phyloP scores from a whole-genome alignment of 2,797 vertebrate species.

The Urophycis tenuis region DNA sequence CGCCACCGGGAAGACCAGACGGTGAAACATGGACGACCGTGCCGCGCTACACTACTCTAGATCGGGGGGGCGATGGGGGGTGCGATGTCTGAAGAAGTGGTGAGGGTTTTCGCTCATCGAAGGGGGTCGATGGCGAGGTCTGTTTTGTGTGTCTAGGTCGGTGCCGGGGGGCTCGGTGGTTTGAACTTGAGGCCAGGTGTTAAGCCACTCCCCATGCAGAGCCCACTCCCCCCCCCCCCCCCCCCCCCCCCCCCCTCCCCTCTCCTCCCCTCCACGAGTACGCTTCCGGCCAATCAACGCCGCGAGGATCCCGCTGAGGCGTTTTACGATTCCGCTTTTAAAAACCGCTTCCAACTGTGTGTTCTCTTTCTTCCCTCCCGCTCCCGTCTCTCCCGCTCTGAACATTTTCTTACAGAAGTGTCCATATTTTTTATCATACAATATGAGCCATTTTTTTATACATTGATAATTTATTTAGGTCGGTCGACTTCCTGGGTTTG shows the following conservation, averaged over 20 bases:
- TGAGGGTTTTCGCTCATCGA: no score
- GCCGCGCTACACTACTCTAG: no score
- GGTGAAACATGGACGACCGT: no score
- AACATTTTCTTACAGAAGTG: constrained; percentile 17
- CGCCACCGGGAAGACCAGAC: no score
- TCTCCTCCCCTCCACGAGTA: not conserved
- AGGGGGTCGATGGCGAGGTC: no score
- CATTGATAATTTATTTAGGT: constrained; percentile 46
- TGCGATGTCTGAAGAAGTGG: no score
- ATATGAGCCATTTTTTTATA: constrained; percentile 56
- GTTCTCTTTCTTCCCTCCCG: constrained; percentile 3
- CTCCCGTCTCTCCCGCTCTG: not conserved
- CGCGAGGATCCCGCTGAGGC: constrained; percentile 24
- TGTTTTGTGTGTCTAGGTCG: not conserved
- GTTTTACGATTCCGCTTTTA: constrained; percentile 19
- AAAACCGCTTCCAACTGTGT: not conserved
- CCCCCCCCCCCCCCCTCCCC: no score
- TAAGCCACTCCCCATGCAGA: constrained; percentile 22
- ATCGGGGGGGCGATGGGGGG: no score
- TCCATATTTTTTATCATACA: constrained; percentile 40
- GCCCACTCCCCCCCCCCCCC: no score
- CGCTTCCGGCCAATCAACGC: constrained; percentile 38
- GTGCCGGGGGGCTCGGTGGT: constrained; percentile 11
- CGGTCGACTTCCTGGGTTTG: not conserved
- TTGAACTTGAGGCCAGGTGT: constrained; percentile 9